These are phyloP conservation scores for Silurus glanis DNA, from an alignment of 2,113 vertebrate genomes.

Conservation along the genomic window DNA sequence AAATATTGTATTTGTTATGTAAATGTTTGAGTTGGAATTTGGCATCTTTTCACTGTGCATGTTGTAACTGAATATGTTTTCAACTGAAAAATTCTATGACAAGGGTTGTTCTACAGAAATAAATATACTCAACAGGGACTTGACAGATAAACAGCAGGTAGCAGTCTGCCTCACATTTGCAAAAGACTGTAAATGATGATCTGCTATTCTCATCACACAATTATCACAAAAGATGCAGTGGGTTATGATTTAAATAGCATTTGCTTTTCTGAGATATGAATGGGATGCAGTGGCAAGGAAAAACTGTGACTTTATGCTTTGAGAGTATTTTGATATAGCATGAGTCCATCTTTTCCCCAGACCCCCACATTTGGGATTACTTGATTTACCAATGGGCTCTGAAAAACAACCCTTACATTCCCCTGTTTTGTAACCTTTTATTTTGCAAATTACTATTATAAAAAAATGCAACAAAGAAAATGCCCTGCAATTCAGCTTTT, in stretches of 20 bases:
- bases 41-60: constrained; percentile 3
- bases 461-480: not conserved
- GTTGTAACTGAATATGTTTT: constrained; percentile 4
- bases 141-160: constrained; percentile 18
- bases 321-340: not conserved
- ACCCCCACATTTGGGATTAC: not conserved
- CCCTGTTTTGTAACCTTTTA: not conserved
- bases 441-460: not conserved
- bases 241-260: not conserved
- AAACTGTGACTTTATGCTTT: not conserved
- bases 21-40: not conserved
- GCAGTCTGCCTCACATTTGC: not conserved
- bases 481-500: not conserved
- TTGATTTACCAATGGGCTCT: not conserved
- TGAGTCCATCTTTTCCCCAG: not conserved
- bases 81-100: not conserved
- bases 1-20: not conserved
- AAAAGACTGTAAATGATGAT: constrained; percentile 27
- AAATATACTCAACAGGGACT: constrained; percentile 12
- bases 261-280: not conserved
- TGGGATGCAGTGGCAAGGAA: not conserved
- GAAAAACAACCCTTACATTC: not conserved
- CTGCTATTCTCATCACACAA: not conserved
- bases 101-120: not conserved
- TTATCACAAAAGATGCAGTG: not conserved